Percentiles rank a stretch among this genome's conserved stretches.
phyloP scores from a whole-genome alignment of 2,888 invertebrate species.

The Alsophila aescularia region DNA sequence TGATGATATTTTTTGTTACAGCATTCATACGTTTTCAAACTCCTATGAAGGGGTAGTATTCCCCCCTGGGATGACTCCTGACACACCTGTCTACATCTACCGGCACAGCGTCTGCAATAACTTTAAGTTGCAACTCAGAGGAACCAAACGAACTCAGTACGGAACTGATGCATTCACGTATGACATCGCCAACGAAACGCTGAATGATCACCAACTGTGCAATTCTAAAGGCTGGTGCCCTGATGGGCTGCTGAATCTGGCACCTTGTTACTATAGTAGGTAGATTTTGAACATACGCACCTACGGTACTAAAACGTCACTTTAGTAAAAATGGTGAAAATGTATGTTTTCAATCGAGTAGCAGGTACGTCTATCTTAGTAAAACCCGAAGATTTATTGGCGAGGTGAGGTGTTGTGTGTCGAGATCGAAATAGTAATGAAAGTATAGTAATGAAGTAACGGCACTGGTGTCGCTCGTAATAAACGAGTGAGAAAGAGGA shows the following conservation, averaged over 20 bases:
- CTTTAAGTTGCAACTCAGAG: conserved; percentile 66
- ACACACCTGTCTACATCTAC: conserved; percentile 85
- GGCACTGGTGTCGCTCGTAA: too few relatives aligned
- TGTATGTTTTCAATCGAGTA: too few relatives aligned
- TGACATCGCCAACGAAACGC: conserved; percentile 84
- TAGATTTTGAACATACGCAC: too few relatives aligned
- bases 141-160: conserved; percentile 48
- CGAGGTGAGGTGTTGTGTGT: too few relatives aligned
- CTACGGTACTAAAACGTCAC: too few relatives aligned
- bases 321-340: too few relatives aligned
- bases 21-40: conserved; percentile 80
- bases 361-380: too few relatives aligned
- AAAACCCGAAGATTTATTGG: too few relatives aligned
- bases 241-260: conserved; percentile 86
- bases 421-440: too few relatives aligned
- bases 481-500: too few relatives aligned
- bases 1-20: conserved; percentile 22
- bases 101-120: conserved; percentile 91
- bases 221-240: conserved; percentile 74
- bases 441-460: too few relatives aligned
- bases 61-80: conserved; percentile 84
- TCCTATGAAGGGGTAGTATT: conserved; percentile 90
- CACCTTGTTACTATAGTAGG: conserved; percentile 88
- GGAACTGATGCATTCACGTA: conserved; percentile 87
- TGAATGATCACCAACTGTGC: conserved; percentile 75